Evolutionary conservation across 1,140 invertebrate species (phyloP), one percentile per base, ranked within the genome.

Genomic region (Homarus americanus): DNA sequence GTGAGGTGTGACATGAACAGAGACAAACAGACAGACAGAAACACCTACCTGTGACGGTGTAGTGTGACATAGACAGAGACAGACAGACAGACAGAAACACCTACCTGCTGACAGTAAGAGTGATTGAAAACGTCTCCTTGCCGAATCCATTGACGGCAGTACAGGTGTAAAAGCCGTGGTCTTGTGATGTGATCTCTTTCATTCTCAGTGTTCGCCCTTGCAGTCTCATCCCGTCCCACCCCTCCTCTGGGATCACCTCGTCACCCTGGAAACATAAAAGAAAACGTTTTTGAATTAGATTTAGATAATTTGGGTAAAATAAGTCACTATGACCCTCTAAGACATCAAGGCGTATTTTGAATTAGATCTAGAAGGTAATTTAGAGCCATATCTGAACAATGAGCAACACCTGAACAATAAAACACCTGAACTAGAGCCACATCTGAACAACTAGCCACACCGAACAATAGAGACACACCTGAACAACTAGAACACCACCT

Each of bases 171-270:
- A 78, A 24, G 15, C 85, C 85, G 24, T 87, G 85, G 49, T 87
- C 85, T 1, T 17, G 34, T 9, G 32, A 15, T 1, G 85, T 79
- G 34, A 79, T 75, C 44, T 87, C 85, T 4, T 41, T 34, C 36
- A 87, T 87, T 49, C 34, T 87, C 32, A 87, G 85, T 24, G 73
- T 87, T 20, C 75, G 32, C 4, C 73, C 73, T 15, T 63, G 44
- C 49, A 87, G 28, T 53, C 41, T 78, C 73, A 87, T 58, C 44
- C 85, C 7, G 32, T 87, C 85, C 85, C 85, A 87, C 7, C 85
- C 85, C 53, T 87, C 85, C 9, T 87, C 85, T 7, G 85, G 73
- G 73, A 87, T 87, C 85, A 79, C 73, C 32, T 87, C 85, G n/a
- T 69, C 75, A 2, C 85, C 85, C 85, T 87, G 85, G 1, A 73